Conservation (phyloP, 2,888 invertebrate species). For the Emmelina monodactyla region DNA sequence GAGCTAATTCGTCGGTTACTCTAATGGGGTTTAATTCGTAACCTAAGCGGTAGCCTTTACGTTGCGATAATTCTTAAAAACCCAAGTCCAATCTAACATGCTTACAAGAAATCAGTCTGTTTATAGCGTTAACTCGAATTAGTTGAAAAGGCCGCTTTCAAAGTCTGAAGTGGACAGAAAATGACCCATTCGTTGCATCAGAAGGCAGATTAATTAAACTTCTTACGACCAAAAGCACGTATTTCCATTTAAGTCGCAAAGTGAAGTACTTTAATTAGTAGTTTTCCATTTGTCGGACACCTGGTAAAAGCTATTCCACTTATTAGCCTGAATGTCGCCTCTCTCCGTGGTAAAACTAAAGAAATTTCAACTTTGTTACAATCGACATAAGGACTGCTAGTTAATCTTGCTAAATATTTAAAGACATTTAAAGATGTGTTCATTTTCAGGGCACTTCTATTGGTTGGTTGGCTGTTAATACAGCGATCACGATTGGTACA, state of each 20-base stretch:
- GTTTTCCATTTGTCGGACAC: constrained; percentile 55
- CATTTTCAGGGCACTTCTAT: constrained; percentile 39
- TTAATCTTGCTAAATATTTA: neutral
- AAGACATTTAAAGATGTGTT: constrained; percentile 10
- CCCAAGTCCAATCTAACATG: no score
- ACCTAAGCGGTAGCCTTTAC: no score
- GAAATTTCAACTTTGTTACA: constrained; percentile 27
- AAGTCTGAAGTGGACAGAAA: constrained; percentile 48
- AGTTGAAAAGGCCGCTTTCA: constrained; percentile 50
- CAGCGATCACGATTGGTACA: constrained; percentile 50
- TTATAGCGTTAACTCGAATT: constrained; percentile 47
- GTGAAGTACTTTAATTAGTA: constrained; percentile 57
- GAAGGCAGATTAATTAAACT: constrained; percentile 54
- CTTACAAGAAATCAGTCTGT: constrained; percentile 34
- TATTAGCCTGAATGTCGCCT: constrained; percentile 34
- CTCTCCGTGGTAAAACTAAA: constrained; percentile 9
- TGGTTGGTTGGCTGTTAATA: constrained; percentile 48
- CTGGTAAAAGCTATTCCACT: constrained; percentile 52
- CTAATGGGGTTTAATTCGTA: no score
- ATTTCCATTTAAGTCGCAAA: constrained; percentile 41
- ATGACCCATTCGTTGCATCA: constrained; percentile 44
- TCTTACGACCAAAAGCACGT: constrained; percentile 38
- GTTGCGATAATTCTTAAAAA: no score
- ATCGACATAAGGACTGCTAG: constrained; percentile 16
- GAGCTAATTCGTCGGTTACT: no score